These are phyloP conservation scores for Clarias fuscus DNA, from an alignment of 2,797 vertebrate genomes.

Conservation along the genomic window DNA sequence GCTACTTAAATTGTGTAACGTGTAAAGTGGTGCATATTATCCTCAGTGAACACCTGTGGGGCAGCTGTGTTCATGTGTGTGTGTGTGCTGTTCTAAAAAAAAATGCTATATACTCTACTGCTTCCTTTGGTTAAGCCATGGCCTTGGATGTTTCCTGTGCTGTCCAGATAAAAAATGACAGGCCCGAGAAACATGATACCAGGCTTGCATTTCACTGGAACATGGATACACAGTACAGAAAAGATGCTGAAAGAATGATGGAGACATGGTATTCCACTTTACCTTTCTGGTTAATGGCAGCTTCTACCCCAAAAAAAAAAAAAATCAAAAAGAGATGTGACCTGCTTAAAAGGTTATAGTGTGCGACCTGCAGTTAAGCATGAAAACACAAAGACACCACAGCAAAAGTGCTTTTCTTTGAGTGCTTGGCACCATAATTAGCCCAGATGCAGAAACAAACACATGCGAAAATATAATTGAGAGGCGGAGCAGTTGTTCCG, in stretches of 20 bases:
- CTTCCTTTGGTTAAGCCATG: slow-evolving; percentile 11
- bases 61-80: slow-evolving; percentile 12
- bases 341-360: slow-evolving; percentile 75
- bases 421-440: slow-evolving; percentile 29
- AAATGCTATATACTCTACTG: slow-evolving; percentile 8
- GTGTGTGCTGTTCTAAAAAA: slow-evolving; percentile 2
- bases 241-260: slow-evolving; percentile 26
- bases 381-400: not conserved
- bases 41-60: not conserved
- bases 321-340: slow-evolving; percentile 60
- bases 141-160: slow-evolving; percentile 39
- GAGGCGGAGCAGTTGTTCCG: slow-evolving; percentile 38
- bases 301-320: slow-evolving; percentile 17
- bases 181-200: slow-evolving; percentile 25
- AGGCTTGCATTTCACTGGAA: slow-evolving; percentile 39
- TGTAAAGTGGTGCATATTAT: slow-evolving; percentile 10
- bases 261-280: slow-evolving; percentile 3
- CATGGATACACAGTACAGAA: slow-evolving; percentile 32
- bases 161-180: slow-evolving; percentile 31
- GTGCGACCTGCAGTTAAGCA: slow-evolving; percentile 40
- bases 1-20: not conserved
- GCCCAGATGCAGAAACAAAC: slow-evolving; percentile 37
- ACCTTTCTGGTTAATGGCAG: slow-evolving; percentile 13
- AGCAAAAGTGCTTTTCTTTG: slow-evolving; percentile 35
- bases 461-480: slow-evolving; percentile 49